A percentile compares a stretch with the other conserved stretches of the same genome.
phyloP scores from a whole-genome alignment of 2,113 vertebrate genomes.

The Antechinus stuartii region DNA sequence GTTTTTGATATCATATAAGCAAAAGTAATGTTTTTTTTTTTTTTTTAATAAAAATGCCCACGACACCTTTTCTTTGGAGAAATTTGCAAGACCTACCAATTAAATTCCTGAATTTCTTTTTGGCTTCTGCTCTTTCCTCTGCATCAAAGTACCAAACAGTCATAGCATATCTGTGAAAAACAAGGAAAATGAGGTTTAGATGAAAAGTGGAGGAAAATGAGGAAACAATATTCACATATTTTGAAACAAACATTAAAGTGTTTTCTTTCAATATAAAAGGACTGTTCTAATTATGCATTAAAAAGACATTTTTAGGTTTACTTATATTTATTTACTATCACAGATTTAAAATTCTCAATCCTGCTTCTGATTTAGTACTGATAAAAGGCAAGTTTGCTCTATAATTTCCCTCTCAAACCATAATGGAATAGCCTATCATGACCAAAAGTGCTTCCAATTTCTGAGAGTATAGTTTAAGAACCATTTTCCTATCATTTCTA shows the following conservation, averaged over 20 bases:
- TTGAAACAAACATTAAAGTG: conserved; percentile 13
- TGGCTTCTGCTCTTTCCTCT: conserved; percentile 95
- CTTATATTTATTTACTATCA: conserved; percentile 40
- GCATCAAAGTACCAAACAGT: conserved; percentile 99
- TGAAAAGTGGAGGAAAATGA: not conserved
- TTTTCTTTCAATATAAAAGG: conserved; percentile 1
- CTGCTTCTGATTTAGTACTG: not conserved
- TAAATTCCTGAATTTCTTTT: conserved; percentile 92
- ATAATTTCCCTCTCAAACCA: conserved; percentile 10
- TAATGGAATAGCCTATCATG: conserved; percentile 10
- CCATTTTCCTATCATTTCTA: conserved; percentile 45
- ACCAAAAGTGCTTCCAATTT: conserved; percentile 24
- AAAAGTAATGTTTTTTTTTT: not conserved
- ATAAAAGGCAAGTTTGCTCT: not conserved
- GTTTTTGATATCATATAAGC: not conserved
- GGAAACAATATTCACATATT: not conserved
- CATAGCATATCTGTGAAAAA: conserved; percentile 92
- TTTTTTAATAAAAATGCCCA: conserved; percentile 3
- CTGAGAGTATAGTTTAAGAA: conserved; percentile 37
- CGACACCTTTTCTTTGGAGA: conserved; percentile 8
- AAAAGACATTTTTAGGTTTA: conserved; percentile 43
- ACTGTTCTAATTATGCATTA: conserved; percentile 50
- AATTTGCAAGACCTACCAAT: conserved; percentile 85
- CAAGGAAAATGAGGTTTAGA: conserved; percentile 41
- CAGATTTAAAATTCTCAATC: conserved; percentile 36